Evolutionary conservation across 2,888 invertebrate species (phyloP), one percentile per base, ranked within the genome.

Genomic region (Trachelus tabidus): DNA sequence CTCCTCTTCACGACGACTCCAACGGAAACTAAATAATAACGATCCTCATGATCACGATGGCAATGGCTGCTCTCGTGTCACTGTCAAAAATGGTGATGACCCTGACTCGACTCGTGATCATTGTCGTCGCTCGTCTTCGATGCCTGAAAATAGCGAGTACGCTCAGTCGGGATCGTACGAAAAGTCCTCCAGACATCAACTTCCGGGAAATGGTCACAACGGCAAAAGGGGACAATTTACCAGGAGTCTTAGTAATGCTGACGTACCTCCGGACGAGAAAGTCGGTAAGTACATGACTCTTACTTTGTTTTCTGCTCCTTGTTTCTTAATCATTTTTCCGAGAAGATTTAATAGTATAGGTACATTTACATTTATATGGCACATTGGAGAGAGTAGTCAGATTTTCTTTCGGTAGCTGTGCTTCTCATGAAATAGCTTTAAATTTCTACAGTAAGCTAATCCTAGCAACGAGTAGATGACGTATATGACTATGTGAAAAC

Each of bases 181-280:
- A 86, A 91, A 90, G 81, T 85, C 87, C 40, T 84, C 89, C 85
- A 88, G 90, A 80, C 88, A 88, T 84, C 89, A 86, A 77, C 84
- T 83, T 40, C 81, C 85, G 75, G 91, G 88, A 75, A 88, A 86
- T 79, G 89, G 87, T 34, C 89, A 87, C 79, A 89, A 88, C 77
- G 93, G 93, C 68, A 88, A 94, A 90, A 91, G 94, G 89, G 90
- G 83, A 79, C 93, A 94, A 85, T 96, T 96, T 89, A 95, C 96
- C 78, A 94, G 97, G 86, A 96, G 96, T 92, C 93, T 96, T 83
- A 96, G 96, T 87, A 96, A 96, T 91, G 95, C 96, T 34, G 97
- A 97, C 88, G 95, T 95, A 75, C 96, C 96, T 68, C 94, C 95
- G 12, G 97, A 97, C 88, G 97, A 97, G 91, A 97, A 97, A 95